These are phyloP conservation scores for Zoanthus sociatus DNA, from an alignment of 92 coral and sea anemone species.

Conservation along the genomic window DNA sequence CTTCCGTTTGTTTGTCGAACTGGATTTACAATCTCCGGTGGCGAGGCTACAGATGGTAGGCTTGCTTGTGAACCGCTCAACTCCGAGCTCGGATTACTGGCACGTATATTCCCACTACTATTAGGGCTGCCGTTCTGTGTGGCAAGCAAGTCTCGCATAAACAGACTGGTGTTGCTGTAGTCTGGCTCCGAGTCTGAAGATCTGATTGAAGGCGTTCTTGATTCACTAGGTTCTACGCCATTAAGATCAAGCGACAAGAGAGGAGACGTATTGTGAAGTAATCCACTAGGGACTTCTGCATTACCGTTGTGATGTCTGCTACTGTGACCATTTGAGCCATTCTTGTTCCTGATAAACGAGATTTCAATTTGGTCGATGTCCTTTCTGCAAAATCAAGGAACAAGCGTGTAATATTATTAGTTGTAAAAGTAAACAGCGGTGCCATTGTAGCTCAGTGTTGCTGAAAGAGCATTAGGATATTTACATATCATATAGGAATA, in stretches of 20 bases:
- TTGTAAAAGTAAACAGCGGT: no score
- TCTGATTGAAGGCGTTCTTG: conserved; percentile 68
- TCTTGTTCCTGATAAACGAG: conserved; percentile 72
- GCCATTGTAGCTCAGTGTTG: no score
- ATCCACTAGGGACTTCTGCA: conserved; percentile 11
- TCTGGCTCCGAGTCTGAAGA: conserved; percentile 74
- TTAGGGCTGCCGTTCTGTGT: conserved; percentile 28
- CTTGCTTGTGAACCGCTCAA: conserved; percentile 33
- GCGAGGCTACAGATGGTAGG: conserved; percentile 34
- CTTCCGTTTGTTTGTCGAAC: conserved; percentile 7
- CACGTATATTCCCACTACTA: not conserved
- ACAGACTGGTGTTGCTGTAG: conserved; percentile 72
- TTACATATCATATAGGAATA: no score
- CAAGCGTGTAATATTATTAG: not conserved
- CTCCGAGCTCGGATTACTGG: conserved; percentile 22
- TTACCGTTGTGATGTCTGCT: conserved; percentile 12
- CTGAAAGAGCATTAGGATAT: no score
- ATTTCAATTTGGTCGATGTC: conserved; percentile 76
- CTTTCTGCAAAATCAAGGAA: conserved; percentile 39
- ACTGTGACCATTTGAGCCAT: conserved; percentile 36
- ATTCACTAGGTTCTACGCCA: conserved; percentile 69
- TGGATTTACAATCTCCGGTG: conserved; percentile 30
- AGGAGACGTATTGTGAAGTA: conserved; percentile 4
- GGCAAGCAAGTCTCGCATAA: conserved; percentile 70
- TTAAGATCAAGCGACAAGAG: conserved; percentile 44